Conservation (phyloP, 2,113 vertebrate species). For the Dipodomys ordii region DNA sequence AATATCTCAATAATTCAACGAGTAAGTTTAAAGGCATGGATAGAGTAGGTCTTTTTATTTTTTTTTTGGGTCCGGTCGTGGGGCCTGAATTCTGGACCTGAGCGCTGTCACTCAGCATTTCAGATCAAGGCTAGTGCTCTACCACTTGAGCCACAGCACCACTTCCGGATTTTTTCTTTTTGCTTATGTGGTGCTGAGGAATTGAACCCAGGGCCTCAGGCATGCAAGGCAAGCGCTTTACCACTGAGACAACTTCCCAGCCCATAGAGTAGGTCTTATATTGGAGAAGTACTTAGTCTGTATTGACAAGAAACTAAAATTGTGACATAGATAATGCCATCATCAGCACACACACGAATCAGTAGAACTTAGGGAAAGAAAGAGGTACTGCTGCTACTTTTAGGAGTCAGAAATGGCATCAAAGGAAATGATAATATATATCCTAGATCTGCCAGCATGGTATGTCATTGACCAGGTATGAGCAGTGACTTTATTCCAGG, state of each 20-base stretch:
- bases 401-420: background rate
- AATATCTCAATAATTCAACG: constrained; percentile 10
- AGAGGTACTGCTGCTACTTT: background rate
- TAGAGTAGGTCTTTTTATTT: background rate
- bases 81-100: too few relatives aligned
- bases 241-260: too few relatives aligned
- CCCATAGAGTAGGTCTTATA: background rate
- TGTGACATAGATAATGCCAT: background rate
- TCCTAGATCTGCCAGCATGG: too few relatives aligned
- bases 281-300: background rate
- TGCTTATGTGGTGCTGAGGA: too few relatives aligned
- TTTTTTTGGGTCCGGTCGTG: too few relatives aligned
- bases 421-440: background rate
- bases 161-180: too few relatives aligned
- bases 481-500: too few relatives aligned
- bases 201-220: too few relatives aligned
- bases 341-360: accelerated
- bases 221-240: too few relatives aligned
- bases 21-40: background rate
- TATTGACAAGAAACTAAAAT: background rate
- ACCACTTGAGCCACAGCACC: too few relatives aligned
- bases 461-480: accelerated
- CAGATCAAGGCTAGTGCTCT: too few relatives aligned
- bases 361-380: background rate
- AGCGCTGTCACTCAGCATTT: too few relatives aligned